These are phyloP conservation scores for Euzophera pinguis DNA, from an alignment of 2,888 invertebrate species.

Conservation along the genomic window DNA sequence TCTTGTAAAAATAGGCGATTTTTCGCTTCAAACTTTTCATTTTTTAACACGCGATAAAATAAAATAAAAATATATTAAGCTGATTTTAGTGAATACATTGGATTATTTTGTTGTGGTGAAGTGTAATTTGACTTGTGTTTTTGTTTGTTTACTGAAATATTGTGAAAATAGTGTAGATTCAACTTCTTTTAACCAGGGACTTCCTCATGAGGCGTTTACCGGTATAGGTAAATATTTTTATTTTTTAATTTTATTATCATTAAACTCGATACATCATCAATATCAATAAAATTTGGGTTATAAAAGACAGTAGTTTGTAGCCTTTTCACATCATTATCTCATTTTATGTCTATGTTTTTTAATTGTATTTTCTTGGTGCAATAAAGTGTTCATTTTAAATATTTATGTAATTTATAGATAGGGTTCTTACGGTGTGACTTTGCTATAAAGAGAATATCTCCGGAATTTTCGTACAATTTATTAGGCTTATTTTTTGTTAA, in stretches of 20 bases:
- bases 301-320: too few species aligned
- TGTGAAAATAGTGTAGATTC: slow-evolving; percentile 34
- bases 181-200: slow-evolving; percentile 27
- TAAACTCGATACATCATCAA: too few species aligned
- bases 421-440: too few species aligned
- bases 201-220: slow-evolving; percentile 37
- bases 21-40: slow-evolving; percentile 49
- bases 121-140: slow-evolving; percentile 29
- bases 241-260: background rate
- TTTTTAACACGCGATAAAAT: slow-evolving; percentile 31
- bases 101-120: slow-evolving; percentile 21
- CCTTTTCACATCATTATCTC: too few species aligned
- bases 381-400: too few species aligned
- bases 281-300: too few species aligned
- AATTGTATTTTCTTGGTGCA: too few species aligned
- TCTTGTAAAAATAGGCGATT: slow-evolving; percentile 38
- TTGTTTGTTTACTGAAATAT: slow-evolving; percentile 32
- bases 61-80: background rate
- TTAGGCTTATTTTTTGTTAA: too few species aligned
- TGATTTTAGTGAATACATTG: slow-evolving; percentile 18
- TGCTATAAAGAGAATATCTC: too few species aligned
- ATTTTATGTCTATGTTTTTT: too few species aligned
- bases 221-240: slow-evolving; percentile 46
- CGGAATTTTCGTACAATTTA: too few species aligned
- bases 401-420: too few species aligned